phyloP scores from a whole-genome alignment of 2,113 vertebrate genomes.

The Fulica atra region DNA sequence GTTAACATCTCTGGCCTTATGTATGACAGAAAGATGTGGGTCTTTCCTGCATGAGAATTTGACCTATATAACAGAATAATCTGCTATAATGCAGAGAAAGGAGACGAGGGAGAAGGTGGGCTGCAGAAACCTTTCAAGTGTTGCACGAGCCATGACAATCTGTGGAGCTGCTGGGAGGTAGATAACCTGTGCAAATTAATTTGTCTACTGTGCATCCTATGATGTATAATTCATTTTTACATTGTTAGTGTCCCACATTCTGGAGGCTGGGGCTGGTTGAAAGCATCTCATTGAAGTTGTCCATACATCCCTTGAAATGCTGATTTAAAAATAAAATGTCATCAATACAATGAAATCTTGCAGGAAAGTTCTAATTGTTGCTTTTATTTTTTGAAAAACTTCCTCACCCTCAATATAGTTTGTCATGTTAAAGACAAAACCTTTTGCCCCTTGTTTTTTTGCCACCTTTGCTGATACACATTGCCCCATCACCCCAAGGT shows the following conservation, averaged over 20 bases:
- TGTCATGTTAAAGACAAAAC: not conserved
- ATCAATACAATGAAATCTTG: not conserved
- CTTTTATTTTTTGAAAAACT: not conserved
- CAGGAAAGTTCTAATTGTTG: not conserved
- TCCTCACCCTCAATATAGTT: not conserved
- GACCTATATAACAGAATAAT: conserved; percentile 42
- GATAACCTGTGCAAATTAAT: conserved; percentile 39
- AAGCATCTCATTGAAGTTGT: not conserved
- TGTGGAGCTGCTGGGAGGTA: not conserved
- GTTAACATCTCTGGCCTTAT: not conserved
- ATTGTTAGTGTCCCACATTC: not conserved
- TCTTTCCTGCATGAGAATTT: not conserved
- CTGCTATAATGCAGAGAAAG: not conserved
- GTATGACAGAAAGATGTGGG: not conserved
- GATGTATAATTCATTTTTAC: not conserved
- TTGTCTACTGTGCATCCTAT: not conserved
- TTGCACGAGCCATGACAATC: not conserved
- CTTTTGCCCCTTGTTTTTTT: not conserved
- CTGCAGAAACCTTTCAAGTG: conserved; percentile 36
- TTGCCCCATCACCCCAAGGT: not conserved
- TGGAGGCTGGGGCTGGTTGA: not conserved
- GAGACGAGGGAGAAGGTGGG: not conserved
- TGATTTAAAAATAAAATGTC: not conserved
- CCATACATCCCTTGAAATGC: not conserved
- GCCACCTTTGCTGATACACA: not conserved